phyloP scores from a whole-genome alignment of 64 coral and sea anemone genomes.

The Stichodactyla mertensii region DNA sequence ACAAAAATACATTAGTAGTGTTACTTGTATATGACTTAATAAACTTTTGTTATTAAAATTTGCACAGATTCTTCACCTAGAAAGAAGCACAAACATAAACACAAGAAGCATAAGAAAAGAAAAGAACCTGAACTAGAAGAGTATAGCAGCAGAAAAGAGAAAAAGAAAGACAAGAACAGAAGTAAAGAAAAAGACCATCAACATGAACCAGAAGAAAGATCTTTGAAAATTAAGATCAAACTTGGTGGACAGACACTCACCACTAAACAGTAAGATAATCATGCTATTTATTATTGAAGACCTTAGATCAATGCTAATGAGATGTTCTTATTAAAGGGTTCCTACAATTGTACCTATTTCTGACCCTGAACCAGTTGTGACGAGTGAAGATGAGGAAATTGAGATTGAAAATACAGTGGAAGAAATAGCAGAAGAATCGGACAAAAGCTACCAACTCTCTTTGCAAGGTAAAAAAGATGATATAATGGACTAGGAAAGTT shows the following conservation, averaged over 20 bases:
- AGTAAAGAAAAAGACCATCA: slow-evolving; percentile 35
- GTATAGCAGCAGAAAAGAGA: slow-evolving; percentile 57
- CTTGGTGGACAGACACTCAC: slow-evolving; percentile 86
- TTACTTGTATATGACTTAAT: too few relatives aligned
- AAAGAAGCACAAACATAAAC: slow-evolving; percentile 98
- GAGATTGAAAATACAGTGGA: slow-evolving; percentile 20
- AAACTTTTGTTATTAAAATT: neutral
- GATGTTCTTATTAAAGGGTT: slow-evolving; percentile 30
- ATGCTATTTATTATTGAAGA: neutral
- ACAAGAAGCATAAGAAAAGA: slow-evolving; percentile 97
- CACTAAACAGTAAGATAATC: slow-evolving; percentile 84
- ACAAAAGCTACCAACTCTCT: slow-evolving; percentile 21
- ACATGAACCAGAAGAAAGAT: slow-evolving; percentile 39
- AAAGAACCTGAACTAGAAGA: slow-evolving; percentile 52
- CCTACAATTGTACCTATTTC: slow-evolving; percentile 44
- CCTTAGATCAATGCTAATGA: neutral
- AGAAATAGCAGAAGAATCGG: slow-evolving; percentile 16
- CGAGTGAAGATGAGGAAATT: slow-evolving; percentile 57
- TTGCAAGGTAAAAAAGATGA: neutral
- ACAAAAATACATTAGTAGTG: too few relatives aligned
- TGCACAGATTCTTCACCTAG: slow-evolving; percentile 66
- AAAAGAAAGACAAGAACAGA: slow-evolving; percentile 47
- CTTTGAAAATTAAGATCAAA: slow-evolving; percentile 91
- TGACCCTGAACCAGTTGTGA: slow-evolving; percentile 34
- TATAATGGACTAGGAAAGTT: too few relatives aligned